Evolutionary conservation across 2,888 invertebrate genomes (phyloP).

Genomic region (Athalia rosae): DNA sequence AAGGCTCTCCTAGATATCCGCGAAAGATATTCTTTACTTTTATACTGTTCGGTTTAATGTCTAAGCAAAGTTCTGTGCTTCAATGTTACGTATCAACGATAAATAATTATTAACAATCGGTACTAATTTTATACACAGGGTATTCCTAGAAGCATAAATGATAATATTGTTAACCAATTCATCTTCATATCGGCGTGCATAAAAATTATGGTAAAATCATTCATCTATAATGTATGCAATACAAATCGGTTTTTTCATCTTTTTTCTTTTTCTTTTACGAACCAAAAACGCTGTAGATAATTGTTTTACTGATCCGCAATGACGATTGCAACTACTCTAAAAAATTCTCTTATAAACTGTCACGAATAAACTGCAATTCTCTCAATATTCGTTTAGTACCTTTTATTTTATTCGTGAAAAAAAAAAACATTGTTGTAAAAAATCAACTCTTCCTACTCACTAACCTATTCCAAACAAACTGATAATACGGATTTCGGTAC

Average conservation of each 20-base stretch:
- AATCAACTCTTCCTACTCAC: no score
- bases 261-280: no score
- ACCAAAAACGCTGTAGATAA: constrained; percentile 12
- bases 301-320: constrained; percentile 16
- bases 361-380: constrained; percentile 7
- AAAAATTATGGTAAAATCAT: neutral
- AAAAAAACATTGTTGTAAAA: neutral
- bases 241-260: neutral
- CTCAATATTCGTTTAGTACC: neutral
- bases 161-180: neutral
- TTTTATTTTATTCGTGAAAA: neutral
- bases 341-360: neutral
- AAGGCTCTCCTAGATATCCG: neutral
- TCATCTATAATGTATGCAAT: neutral
- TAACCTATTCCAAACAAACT: no score
- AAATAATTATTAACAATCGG: neutral
- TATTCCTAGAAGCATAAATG: neutral
- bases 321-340: neutral
- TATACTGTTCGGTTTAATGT: constrained; percentile 14
- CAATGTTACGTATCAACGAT: neutral
- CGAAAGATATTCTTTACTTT: neutral
- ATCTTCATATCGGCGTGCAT: neutral
- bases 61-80: constrained; percentile 10
- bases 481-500: neutral
- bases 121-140: neutral